Percentiles rank a stretch among this genome's conserved stretches.
These are phyloP conservation scores for Pachypsylla venusta DNA, from an alignment of 1,140 invertebrate genomes.

Conservation along the genomic window DNA sequence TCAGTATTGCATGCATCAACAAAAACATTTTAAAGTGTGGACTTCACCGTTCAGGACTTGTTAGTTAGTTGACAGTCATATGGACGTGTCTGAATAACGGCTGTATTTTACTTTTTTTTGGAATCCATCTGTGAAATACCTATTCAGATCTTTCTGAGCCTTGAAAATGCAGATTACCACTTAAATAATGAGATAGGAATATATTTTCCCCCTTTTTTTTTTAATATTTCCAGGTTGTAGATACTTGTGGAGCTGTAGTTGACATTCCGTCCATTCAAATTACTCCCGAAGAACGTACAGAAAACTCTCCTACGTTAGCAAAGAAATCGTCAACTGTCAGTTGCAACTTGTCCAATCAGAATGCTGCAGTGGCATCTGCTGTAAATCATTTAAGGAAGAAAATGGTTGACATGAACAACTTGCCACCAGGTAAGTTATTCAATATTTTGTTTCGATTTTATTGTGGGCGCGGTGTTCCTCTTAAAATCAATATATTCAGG, in stretches of 20 bases:
- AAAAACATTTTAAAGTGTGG: too few species aligned
- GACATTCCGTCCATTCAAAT: conserved; percentile 1
- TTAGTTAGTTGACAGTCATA: background rate
- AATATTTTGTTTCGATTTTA: background rate
- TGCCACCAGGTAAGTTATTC: conserved; percentile 19
- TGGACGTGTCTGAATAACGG: background rate
- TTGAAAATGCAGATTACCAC: background rate
- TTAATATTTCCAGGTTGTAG: background rate
- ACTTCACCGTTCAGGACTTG: conserved; percentile 9
- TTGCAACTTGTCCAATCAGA: conserved; percentile 11
- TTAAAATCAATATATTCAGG: background rate
- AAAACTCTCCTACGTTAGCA: background rate
- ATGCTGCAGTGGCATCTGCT: background rate
- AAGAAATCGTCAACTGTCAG: background rate
- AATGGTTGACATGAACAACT: conserved; percentile 17
- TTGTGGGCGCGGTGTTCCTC: background rate
- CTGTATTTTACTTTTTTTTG: background rate
- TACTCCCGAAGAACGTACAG: background rate
- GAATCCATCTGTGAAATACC: background rate
- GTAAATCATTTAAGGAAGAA: conserved; percentile 11
- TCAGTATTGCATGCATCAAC: too few species aligned
- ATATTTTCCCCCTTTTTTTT: background rate
- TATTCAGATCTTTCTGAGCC: background rate
- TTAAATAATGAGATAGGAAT: background rate
- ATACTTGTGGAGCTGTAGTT: background rate